phyloP scores from a whole-genome alignment of 1,140 invertebrate genomes.

The Phortica variegata region DNA sequence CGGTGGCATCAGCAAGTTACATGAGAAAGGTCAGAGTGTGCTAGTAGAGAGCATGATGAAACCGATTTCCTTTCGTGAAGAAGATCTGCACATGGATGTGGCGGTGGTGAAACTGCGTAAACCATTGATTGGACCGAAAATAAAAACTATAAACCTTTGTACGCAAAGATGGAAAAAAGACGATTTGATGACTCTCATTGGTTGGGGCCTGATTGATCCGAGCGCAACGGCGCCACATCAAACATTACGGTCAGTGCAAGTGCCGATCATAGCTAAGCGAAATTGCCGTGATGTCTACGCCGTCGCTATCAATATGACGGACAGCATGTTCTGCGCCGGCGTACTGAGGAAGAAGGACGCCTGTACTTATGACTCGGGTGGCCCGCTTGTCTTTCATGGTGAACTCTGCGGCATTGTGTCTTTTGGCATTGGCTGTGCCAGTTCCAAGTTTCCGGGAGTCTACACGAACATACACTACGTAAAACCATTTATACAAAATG shows the following conservation, averaged over 20 bases:
- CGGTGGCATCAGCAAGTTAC: constrained; percentile 22
- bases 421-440: constrained; percentile 39
- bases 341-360: constrained; percentile 28
- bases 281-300: constrained; percentile 15
- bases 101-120: constrained; percentile 12
- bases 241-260: constrained; percentile 16
- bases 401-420: constrained; percentile 42
- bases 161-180: not conserved
- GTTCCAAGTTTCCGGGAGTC: constrained; percentile 31
- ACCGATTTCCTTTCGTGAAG: constrained; percentile 7
- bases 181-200: constrained; percentile 15
- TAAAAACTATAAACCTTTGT: constrained; percentile 15
- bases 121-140: constrained; percentile 5
- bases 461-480: constrained; percentile 39
- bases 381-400: constrained; percentile 23
- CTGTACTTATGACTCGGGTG: constrained; percentile 41
- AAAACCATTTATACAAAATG: constrained; percentile 32
- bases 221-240: not conserved
- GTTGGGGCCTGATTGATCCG: constrained; percentile 28
- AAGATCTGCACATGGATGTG: constrained; percentile 35
- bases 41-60: constrained; percentile 7
- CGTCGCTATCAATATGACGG: constrained; percentile 9
- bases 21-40: not conserved
- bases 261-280: constrained; percentile 25
- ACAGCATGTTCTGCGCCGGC: constrained; percentile 37